These are phyloP conservation scores for Protosalanx chinensis DNA, from an alignment of 2,797 vertebrate genomes.

Conservation along the genomic window DNA sequence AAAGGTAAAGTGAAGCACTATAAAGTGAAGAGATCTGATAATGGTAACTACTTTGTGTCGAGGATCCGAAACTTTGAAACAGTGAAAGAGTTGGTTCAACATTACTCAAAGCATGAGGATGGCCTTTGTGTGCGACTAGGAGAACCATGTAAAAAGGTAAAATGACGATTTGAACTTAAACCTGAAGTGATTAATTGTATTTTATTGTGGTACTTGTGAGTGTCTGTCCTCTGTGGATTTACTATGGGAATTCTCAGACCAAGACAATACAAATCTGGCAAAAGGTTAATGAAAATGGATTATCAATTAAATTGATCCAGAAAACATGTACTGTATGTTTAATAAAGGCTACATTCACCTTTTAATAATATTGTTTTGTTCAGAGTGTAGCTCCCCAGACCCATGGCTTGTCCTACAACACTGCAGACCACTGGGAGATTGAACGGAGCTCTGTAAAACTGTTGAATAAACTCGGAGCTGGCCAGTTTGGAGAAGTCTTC, in stretches of 20 bases:
- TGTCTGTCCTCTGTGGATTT: background rate
- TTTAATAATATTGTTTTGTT: background rate
- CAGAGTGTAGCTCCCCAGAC: slow-evolving; percentile 74
- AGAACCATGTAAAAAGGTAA: slow-evolving; percentile 87
- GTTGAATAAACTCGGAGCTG: slow-evolving; percentile 81
- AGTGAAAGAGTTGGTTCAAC: slow-evolving; percentile 76
- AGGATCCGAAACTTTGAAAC: slow-evolving; percentile 69
- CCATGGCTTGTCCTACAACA: slow-evolving; percentile 87
- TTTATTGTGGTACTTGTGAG: background rate
- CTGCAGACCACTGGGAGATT: slow-evolving; percentile 94
- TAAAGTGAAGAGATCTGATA: slow-evolving; percentile 75
- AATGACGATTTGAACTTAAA: background rate
- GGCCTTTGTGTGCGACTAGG: slow-evolving; percentile 82
- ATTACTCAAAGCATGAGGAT: slow-evolving; percentile 74
- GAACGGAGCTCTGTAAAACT: slow-evolving; percentile 80
- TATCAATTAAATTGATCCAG: background rate
- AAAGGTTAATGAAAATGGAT: background rate
- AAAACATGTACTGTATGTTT: background rate
- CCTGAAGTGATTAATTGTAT: background rate
- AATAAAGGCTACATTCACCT: background rate
- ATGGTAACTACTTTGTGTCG: slow-evolving; percentile 76
- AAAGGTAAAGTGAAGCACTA: slow-evolving; percentile 85
- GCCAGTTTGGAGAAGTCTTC: slow-evolving; percentile 94
- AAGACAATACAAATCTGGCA: background rate
- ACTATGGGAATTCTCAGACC: background rate